Evolutionary conservation across 2,888 invertebrate species (phyloP), one percentile per base, ranked within the genome.

Genomic region (Spisula solida): DNA sequence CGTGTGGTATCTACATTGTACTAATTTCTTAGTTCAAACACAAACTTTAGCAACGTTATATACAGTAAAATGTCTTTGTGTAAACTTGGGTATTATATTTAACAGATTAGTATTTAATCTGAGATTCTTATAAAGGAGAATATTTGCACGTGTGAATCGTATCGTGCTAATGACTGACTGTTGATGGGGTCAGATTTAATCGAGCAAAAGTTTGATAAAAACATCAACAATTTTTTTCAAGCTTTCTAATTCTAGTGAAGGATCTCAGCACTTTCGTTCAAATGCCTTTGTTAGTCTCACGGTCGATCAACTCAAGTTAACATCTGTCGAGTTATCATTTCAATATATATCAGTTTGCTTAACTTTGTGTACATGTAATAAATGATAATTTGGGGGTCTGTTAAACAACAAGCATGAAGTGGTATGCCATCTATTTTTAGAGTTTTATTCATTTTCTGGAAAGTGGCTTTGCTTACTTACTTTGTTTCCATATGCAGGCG

Each of bases 261-360:
- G 0, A 31, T 75, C 75, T 31, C 31, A 75, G 34, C 16, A 25
- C 18, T 75, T 34, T 75, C 18, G 34, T 34, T 60, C 10, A 66
- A 56, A 75, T 16, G 31, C 31, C 75, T 34, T 75, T 34, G 75
- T 75, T 75, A 12, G 25, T 16, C 18, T 4, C 75, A 34, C 34
- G 75, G 75, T 75, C 75, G 75, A 75, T 75, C 31, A 75, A 75
- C 75, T 75, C 75, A 75, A 16, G 31, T 5, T 12, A 75, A 75
- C 75, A 75, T 75, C 75, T 34, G 75, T 75, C 34, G 2, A 75
- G 75, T 18, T 75, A 75, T 75, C 75, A 75, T 34, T 18, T 12
- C 12, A 34, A 75, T 75, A 31, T 16, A 31, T 34, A 16, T 18
- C 18, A 12, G n/a, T 75, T 75, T 31, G 34, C 75, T 31, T 29